Evolutionary conservation across 2,888 invertebrate species (phyloP), one percentile per base, ranked within the genome.

Genomic region (Noctua fimbriata): DNA sequence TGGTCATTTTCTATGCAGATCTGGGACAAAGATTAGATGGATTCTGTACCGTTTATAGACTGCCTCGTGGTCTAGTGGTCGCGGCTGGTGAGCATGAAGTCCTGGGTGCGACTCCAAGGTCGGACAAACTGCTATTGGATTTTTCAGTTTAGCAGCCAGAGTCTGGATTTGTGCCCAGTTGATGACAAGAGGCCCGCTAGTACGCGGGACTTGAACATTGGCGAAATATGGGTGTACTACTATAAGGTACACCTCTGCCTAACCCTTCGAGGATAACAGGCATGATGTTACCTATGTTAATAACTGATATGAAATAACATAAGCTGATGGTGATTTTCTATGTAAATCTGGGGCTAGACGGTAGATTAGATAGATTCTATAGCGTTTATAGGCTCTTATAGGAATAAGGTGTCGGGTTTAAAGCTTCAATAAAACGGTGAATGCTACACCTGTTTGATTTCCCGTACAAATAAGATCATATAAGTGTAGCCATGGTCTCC

Each of bases 401-500:
- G 41, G 41, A 69, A 44, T 52, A 0, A 28, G 49, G 16, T 41
- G 28, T 55, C 4, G 1, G 12, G 4, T 24, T 28, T 41, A 49
- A 49, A 63, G 28, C 49, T 63, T 12, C 24, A 69, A 80, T 80
- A 80, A 58, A 80, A 80, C 58, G 14, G 44, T 41, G 0, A 60
- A 81, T 60, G 0, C 47, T 10, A 44, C 49, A 81, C 84, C 47
- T 66, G 49, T 66, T 66, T 66, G 2, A 49, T 21, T 73, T 69
- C 85, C 82, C 44, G 41, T 73, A 36, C n/a, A 18, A 69, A 49
- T 65, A n/a, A 44, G 18, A 69, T 49, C 72, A 69, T 24, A 47
- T 60, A 69, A 36, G 28, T 41, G 32, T 14, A 41, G n/a, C n/a
- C 21, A 52, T 69, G 16, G 18, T n/a, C 41, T 32, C 21, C 28